Conservation (phyloP, 2,797 vertebrate genomes). For the Varecia variegata region DNA sequence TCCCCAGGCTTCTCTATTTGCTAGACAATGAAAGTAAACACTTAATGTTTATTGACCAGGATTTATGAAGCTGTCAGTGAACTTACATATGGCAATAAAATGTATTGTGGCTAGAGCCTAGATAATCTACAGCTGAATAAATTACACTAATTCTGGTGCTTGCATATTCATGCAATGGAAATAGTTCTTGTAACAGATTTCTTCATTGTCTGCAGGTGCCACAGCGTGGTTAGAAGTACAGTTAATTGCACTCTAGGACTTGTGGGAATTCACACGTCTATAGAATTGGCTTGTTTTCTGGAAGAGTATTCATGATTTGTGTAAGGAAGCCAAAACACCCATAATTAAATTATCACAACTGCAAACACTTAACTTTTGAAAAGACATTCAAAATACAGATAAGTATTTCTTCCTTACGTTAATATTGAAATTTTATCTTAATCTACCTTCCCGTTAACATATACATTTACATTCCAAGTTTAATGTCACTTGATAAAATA, state of each 20-base stretch:
- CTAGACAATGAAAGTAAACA: constrained; percentile 55
- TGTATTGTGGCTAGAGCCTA: constrained; percentile 45
- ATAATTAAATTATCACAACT: constrained; percentile 75
- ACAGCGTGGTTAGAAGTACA: constrained; percentile 65
- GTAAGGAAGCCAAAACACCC: constrained; percentile 53
- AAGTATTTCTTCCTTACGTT: neutral
- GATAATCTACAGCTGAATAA: constrained; percentile 70
- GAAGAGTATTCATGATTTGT: constrained; percentile 40
- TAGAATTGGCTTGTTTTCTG: constrained; percentile 62
- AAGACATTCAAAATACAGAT: neutral
- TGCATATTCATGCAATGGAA: constrained; percentile 76
- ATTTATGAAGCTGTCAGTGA: constrained; percentile 71
- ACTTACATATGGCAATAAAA: constrained; percentile 53
- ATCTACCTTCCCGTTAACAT: neutral
- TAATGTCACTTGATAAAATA: constrained; percentile 45
- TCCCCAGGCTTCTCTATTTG: neutral
- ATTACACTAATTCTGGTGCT: constrained; percentile 62
- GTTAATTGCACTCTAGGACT: constrained; percentile 66
- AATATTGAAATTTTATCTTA: neutral
- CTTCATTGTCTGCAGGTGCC: constrained; percentile 70
- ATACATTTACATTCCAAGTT: neutral
- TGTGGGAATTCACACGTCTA: constrained; percentile 62
- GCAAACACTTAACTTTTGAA: constrained; percentile 59
- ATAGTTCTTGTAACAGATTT: constrained; percentile 70
- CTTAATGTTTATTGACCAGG: constrained; percentile 18